Base-by-base conservation (phyloP, 30 jellyfish, hydroid and myxozoan genomes). In the Clytia hemisphaerica region DNA sequence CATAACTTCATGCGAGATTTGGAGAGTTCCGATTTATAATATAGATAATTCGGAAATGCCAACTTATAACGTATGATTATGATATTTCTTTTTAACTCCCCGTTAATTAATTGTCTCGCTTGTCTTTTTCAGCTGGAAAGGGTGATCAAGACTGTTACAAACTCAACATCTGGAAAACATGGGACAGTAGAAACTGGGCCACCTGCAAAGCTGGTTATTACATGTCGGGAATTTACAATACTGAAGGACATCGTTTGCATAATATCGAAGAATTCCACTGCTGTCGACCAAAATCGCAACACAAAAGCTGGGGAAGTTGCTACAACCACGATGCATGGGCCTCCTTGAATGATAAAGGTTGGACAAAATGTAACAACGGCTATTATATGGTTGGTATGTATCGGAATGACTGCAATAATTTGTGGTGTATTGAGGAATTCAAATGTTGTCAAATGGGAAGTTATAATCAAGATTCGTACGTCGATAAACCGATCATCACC, bases 391-490 rank as follows among this genome's bases (percentile, higher is more conserved):
- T 25, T 16, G 67, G 67, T n/a, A 19, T 54, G 30, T 54, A 2
- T 42, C 31, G 67, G 21, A 54, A 28, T 28, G 26, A 37, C 4
- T 54, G 67, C 12, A 25, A 54, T n/a, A n/a, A n/a, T n/a, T n/a
- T n/a, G n/a, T n/a, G n/a, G n/a, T n/a, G n/a, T n/a, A n/a, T n/a
- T n/a, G n/a, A 54, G 30, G 26, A 19, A 28, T 54, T 54, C 67
- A 54, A 54, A 16, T 54, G 67, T 42, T 54, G 67, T 25, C 31
- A 54, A 6, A 54, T 54, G 67, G 67, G 67, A 4, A 37, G 4
- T 24, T 54, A 37, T 2, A 24, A 42, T 37, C n/a, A n/a, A n/a
- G n/a, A n/a, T n/a, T n/a, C n/a, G n/a, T n/a, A n/a, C n/a, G n/a
- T n/a, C n/a, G n/a, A n/a, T n/a, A n/a, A n/a, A n/a, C n/a, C n/a